Evolutionary conservation across 1,140 invertebrate genomes (phyloP), one percentile per base, ranked within the genome.

Genomic region (Danaus melanippus): DNA sequence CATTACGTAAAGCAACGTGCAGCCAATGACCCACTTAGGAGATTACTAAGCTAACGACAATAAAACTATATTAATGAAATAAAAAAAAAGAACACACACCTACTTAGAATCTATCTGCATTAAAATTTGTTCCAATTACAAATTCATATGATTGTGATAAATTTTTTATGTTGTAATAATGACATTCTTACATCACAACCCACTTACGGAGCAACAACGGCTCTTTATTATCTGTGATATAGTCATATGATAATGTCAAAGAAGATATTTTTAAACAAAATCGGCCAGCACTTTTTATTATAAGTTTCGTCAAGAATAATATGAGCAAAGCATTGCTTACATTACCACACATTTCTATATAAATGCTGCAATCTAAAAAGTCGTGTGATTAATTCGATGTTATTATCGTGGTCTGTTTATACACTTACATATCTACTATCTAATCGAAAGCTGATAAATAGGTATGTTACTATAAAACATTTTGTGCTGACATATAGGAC

Each of bases 1-100:
- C 52, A 62, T 85, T 85, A 80, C 79, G 76, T 80, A 80, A 85
- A 55, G 50, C 72, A 73, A 83, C 77, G 77, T 85, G 82, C 75
- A 85, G 77, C 76, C 82, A 83, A 85, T 85, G 82, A 80, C 79
- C 77, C 62, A 85, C 73, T 80, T 84, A 70, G 58, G 45, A 59
- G 65, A 74, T 69, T 73, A 66, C 76, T 74, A 52, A 73, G 54
- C 68, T 75, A 77, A 74, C 66, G 65, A 78, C 71, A 80, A 79
- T 67, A 72, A 75, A 69, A 72, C 68, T 75, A 70, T 58, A 56
- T 58, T 40, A 57, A 55, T 55, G 48, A 40, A 42, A 32, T 32
- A 32, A 32, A 32, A 32, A 32, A 32, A 43, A 12, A 56, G 1
- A 15, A 46, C 47, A 50, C 49, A 56, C 45, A 50, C 11, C 12